Evolutionary conservation across 2,113 vertebrate species (phyloP), one percentile per base, ranked within the genome.

Genomic region (Athene noctua): DNA sequence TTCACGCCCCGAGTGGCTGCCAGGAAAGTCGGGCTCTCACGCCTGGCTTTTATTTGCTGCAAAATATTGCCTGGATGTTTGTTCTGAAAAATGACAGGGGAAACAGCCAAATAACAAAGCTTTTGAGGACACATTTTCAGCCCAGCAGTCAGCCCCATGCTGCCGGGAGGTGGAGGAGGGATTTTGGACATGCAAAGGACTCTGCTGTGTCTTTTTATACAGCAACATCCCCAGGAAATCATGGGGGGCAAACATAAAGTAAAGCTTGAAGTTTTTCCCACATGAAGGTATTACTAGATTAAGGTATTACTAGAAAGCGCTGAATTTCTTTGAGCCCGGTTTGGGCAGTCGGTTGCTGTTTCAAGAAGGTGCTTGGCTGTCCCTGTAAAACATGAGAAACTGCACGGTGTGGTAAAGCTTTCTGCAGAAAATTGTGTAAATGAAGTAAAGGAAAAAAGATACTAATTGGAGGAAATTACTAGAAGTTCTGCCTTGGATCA

Each of bases 401-500:
- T 13, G 1, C 47, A 26, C 0, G 7, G 23, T 72, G 22, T 3
- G 4, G 30, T 22, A 52, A 71, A 78, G 72, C 75, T 92, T 81
- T 83, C 80, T 55, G 47, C 79, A 95, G 90, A 92, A 80, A 91
- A 23, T 0, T 15, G 29, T 57, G 72, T 32, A 80, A 79, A 34
- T 86, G 52, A 84, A 87, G 80, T 59, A 73, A 90, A 84, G 92
- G 94, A 86, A 93, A 95, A 87, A 96, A 89, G 23, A 51, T 32
- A 57, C 89, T 95, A 92, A 79, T 75, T 93, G 90, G 85, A 93
- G 90, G 88, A 91, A 95, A 90, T 95, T 36, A 83, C 80, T 93
- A 47, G 13, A 86, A 94, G 67, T 85, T 91, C 77, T 95, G 59
- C 68, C 67, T 84, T 88, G 68, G 67, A 87, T 83, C 72, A 77